Conservation (phyloP, 2,888 invertebrate species). For the Chelonus formosanus region DNA sequence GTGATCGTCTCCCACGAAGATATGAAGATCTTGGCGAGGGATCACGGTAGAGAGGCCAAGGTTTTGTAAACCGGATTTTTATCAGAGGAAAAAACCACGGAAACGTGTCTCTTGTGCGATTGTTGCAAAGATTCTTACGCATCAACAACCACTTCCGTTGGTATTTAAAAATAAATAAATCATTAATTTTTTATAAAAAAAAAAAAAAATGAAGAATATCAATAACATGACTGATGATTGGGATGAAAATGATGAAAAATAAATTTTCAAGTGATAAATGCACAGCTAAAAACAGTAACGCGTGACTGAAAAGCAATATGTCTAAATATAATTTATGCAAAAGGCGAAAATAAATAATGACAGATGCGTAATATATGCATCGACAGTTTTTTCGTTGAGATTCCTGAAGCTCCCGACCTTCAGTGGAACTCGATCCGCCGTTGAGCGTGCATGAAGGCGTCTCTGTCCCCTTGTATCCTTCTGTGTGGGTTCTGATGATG, state of each 20-base stretch:
- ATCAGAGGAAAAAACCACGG: slow-evolving; percentile 46
- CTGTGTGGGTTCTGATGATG: slow-evolving; percentile 13
- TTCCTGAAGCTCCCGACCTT: slow-evolving; percentile 37
- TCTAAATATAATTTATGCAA: no score
- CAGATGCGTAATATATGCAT: slow-evolving; percentile 7
- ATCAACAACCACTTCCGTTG: slow-evolving; percentile 3
- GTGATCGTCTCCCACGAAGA: neutral
- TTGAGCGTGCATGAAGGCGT: slow-evolving; percentile 12
- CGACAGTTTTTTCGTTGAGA: neutral
- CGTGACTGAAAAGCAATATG: no score
- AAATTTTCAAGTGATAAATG: no score
- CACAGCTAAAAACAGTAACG: no score
- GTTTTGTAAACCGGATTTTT: slow-evolving; percentile 48
- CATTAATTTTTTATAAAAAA: no score
- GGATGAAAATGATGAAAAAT: no score
- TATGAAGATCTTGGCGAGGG: neutral
- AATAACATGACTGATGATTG: no score
- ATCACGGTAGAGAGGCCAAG: slow-evolving; percentile 28
- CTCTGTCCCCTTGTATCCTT: slow-evolving; percentile 20
- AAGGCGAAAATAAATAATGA: neutral
- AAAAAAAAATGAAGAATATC: no score
- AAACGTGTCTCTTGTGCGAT: slow-evolving; percentile 29
- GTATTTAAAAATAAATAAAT: no score
- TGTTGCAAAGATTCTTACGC: no score
- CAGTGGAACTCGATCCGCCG: slow-evolving; percentile 46